Base-by-base conservation (phyloP, 2,113 vertebrate species). In the Leucosticte australis region DNA sequence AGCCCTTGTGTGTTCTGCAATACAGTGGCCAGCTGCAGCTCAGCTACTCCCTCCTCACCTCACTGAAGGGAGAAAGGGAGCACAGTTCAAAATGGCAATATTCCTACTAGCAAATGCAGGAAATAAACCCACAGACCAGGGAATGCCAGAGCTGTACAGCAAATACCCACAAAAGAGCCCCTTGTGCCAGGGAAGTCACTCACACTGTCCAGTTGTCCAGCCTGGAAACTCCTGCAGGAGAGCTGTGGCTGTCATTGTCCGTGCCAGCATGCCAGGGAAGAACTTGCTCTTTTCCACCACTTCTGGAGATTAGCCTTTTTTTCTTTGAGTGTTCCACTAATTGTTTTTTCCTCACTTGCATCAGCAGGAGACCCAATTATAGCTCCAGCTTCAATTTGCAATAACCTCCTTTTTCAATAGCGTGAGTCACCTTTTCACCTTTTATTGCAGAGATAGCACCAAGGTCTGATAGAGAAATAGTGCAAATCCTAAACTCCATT, bases 351-450 rank as follows among this genome's bases (percentile, higher is more conserved):
- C 83, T 91, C 89, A 79, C 73, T 96, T 89, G 77, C 92, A 97
- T 95, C 96, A 97, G 95, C 96, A 94, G 95, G 96, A 96, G 96
- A 96, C 85, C 93, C 92, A 97, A 93, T 97, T 97, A 98, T 77
- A 96, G 92, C 94, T 94, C 83, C 94, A 87, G 83, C 95, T 96
- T 94, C 93, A 94, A 96, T 94, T 92, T 95, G 91, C 90, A 94
- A 96, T 96, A 97, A 96, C 91, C 93, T 97, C 91, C 90, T 97
- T 97, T 91, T 96, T 94, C 97, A 97, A 97, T 94, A 96, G 92
- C 10, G 0, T 46, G 84, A 95, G 94, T 94, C 95, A 97, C 95
- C 96, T 95, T 95, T 97, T 96, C 90, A 97, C 97, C 97, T 97
- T 96, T 96, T 94, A 89, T 96, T 95, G 92, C 59, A 60, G 73